These are phyloP conservation scores for Hydropsyche tenuis DNA, from an alignment of 1,140 invertebrate species.

Conservation along the genomic window DNA sequence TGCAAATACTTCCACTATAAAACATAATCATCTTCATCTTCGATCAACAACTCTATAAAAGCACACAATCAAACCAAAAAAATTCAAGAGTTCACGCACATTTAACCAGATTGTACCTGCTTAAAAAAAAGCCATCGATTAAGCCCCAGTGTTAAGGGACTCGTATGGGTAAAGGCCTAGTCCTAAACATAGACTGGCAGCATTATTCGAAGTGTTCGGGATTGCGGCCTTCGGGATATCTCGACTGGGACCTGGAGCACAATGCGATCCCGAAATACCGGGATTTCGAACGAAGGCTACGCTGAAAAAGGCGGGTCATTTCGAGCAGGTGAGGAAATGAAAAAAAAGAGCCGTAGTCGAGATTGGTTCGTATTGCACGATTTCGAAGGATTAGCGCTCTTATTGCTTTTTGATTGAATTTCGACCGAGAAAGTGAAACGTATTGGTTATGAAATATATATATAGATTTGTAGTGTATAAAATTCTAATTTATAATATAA, in stretches of 20 bases:
- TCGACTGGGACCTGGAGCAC: not conserved
- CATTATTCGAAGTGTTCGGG: not conserved
- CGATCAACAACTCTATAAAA: too few relatives aligned
- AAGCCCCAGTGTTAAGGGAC: not conserved
- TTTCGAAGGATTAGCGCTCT: not conserved
- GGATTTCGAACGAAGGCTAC: not conserved
- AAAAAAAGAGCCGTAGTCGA: not conserved
- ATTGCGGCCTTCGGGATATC: not conserved
- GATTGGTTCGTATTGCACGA: not conserved
- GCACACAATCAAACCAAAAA: not conserved
- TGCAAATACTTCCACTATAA: too few relatives aligned
- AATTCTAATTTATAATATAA: too few relatives aligned
- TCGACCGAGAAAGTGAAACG: not conserved
- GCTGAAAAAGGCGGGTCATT: not conserved
- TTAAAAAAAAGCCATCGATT: slow-evolving; percentile 8
- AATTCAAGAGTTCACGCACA: not conserved
- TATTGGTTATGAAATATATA: too few relatives aligned
- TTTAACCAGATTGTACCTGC: not conserved
- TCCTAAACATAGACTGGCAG: not conserved
- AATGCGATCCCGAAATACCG: slow-evolving; percentile 4
- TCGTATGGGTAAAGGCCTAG: not conserved
- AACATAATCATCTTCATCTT: too few relatives aligned
- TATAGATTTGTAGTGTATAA: too few relatives aligned
- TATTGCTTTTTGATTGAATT: slow-evolving; percentile 17
- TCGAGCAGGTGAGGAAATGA: not conserved